Percentiles rank a stretch among this genome's conserved stretches.
Conservation (phyloP, 2,888 invertebrate genomes). For the Aporophyla nigra region DNA sequence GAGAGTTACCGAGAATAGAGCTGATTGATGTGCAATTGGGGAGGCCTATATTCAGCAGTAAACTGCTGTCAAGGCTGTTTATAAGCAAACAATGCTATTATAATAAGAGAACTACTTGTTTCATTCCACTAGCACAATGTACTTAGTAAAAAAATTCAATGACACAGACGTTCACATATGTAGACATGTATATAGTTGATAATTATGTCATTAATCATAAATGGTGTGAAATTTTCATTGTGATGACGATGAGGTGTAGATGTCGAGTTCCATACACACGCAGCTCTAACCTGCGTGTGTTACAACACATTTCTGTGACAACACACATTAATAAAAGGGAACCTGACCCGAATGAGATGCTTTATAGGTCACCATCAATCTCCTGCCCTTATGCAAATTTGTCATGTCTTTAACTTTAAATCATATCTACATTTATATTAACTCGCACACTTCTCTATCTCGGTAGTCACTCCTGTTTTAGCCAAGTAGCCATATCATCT, state of each 20-base stretch:
- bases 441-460: background rate
- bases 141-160: background rate
- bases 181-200: background rate
- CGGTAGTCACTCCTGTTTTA: too few relatives aligned
- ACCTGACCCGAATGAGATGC: background rate
- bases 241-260: background rate
- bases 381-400: too few relatives aligned
- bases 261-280: background rate
- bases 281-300: background rate
- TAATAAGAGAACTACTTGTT: background rate
- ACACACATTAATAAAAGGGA: background rate
- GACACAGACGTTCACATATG: background rate
- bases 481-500: too few relatives aligned
- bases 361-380: background rate
- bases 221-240: background rate
- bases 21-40: too few relatives aligned
- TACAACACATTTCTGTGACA: background rate
- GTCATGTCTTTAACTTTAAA: background rate
- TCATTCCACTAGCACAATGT: background rate
- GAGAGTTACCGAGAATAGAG: too few relatives aligned
- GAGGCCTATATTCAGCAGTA: too few relatives aligned
- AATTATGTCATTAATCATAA: background rate
- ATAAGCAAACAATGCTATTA: background rate
- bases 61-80: too few relatives aligned
- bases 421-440: too few relatives aligned